Conservation (phyloP, 2,888 invertebrate genomes). For the Clitarchus hookeri region DNA sequence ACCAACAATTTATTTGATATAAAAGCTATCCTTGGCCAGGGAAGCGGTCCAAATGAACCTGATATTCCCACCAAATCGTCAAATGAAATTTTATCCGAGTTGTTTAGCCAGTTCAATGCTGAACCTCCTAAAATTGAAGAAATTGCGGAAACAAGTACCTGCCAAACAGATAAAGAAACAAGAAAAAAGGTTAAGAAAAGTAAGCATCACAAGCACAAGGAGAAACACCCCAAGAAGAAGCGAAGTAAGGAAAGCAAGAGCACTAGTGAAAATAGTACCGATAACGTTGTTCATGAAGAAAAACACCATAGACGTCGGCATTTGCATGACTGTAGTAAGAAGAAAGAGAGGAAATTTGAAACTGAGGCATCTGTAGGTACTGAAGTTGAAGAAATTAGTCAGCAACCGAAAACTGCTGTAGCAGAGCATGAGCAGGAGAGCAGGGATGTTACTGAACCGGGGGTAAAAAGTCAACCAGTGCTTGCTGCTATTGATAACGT, state of each 20-base stretch:
- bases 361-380: background rate
- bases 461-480: background rate
- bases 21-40: constrained; percentile 34
- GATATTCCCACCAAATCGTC: constrained; percentile 62
- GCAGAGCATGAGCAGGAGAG: background rate
- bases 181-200: constrained; percentile 39
- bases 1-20: constrained; percentile 32
- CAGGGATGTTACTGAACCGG: background rate
- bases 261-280: constrained; percentile 11
- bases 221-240: constrained; percentile 49
- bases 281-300: constrained; percentile 24
- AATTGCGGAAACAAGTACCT: background rate
- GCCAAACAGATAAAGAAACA: background rate
- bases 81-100: constrained; percentile 79
- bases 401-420: background rate
- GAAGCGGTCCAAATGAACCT: constrained; percentile 21
- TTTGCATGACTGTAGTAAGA: constrained; percentile 21
- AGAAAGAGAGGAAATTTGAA: constrained; percentile 18
- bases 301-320: background rate
- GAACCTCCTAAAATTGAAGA: constrained; percentile 63
- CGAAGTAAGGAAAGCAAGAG: constrained; percentile 32
- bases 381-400: background rate
- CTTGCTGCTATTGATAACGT: constrained; percentile 26
- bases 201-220: constrained; percentile 50
- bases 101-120: constrained; percentile 78